Base-by-base conservation (phyloP, 2,113 vertebrate genomes). In the Podilymbus podiceps region DNA sequence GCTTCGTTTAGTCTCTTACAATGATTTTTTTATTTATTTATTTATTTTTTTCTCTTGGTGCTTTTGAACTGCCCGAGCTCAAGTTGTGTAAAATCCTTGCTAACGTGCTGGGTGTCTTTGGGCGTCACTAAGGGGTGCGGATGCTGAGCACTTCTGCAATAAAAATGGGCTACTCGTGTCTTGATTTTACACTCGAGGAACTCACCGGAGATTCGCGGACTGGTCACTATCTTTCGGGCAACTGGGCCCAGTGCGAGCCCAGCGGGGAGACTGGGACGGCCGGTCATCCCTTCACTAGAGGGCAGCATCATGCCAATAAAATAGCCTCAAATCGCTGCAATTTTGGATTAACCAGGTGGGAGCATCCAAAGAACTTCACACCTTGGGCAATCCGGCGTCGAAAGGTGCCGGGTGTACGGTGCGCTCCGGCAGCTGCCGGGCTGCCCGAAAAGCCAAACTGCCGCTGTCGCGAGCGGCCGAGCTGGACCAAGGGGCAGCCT, bases 231-330 rank as follows among this genome's bases (percentile, higher is more conserved):
- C 11, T 0, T 1, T 14, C 1, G 1, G 5, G 35, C 12, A n/a
- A 2, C 75, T 1, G 75, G 18, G 24, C 55, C 73, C 87, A 31
- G 72, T 11, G 4, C 1, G 7, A 49, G 30, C 0, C 3, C 5
- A 5, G 14, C 0, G 0, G 30, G 33, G 14, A 47, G 4, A 46
- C 91, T 46, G 89, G 82, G 50, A 3, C 9, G 4, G 8, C 52
- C 5, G 73, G 46, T 7, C 12, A 6, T 12, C 24, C 28, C 78
- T 21, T 58, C 96, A 85, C 92, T 93, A 96, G 96, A 93, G 96
- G 95, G 96, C 95, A 94, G 94, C 95, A 91, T 62, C 94, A 72
- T 7, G 92, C 93, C 95, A 77, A 59, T 21, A 18, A 92, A 58
- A 28, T 21, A 0, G 5, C 49, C 33, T 9, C 9, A 15, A 59